Evolutionary conservation across 1,140 invertebrate genomes (phyloP), one percentile per base, ranked within the genome.

Genomic region (Magallana ariakensis): DNA sequence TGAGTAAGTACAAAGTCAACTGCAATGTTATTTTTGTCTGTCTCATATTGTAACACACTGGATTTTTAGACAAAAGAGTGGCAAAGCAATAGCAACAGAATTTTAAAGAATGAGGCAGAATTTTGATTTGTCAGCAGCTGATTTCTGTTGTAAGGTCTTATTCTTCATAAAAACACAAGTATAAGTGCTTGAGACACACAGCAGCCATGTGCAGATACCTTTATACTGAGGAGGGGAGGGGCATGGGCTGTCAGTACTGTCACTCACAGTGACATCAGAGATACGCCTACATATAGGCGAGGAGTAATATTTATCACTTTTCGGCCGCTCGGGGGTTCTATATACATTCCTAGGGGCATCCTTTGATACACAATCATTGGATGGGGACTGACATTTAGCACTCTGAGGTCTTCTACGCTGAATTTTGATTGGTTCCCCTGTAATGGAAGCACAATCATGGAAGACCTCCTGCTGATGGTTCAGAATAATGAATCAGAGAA

Each of bases 231-330:
- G 66, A 22, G 66, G 66, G 66, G 66, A 75, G 66, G 66, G 66
- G 66, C 66, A 75, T 33, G 22, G 66, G 22, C 66, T 75, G 22
- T 75, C 66, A 10, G 66, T 26, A 26, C 66, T 75, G 66, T 75
- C 66, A 75, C 66, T 75, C 66, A 75, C 66, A 1, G 66, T 75
- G 66, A 75, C 22, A 75, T 75, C 66, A 75, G 66, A 75, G 19
- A 75, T 13, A 19, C 66, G 66, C 66, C 66, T 75, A 75, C 66
- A 75, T 75, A 75, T 75, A 13, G 66, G 66, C 33, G 66, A 75
- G 0, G 66, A 75, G 66, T 75, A 75, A 75, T 75, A 75, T 75
- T 22, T 75, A 75, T 75, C 66, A 75, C 10, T 75, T 75, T 75
- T 75, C 5, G 66, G 66, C 33, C 66, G 26, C 66, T 75, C 66